Evolutionary conservation across 2,888 invertebrate genomes (phyloP).

Genomic region (Latrodectus elegans): DNA sequence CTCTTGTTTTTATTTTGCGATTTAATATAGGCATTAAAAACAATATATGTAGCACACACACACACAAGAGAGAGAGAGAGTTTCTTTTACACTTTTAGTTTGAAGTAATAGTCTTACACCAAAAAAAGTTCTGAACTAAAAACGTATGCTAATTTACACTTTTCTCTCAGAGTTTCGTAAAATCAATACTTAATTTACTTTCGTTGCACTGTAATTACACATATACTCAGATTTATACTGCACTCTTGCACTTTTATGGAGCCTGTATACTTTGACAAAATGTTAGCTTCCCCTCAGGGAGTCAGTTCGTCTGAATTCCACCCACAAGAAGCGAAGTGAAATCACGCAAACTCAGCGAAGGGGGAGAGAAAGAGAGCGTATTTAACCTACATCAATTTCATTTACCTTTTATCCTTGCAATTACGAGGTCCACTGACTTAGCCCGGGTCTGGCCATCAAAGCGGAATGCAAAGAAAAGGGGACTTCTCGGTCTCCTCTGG

Average conservation of each 20-base stretch:
- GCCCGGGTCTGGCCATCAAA: slow-evolving; percentile 16
- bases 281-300: background rate
- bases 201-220: background rate
- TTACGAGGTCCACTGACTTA: slow-evolving; percentile 48
- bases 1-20: no score
- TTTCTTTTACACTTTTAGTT: no score
- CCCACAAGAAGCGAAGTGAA: slow-evolving; percentile 3
- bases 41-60: no score
- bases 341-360: slow-evolving; percentile 54
- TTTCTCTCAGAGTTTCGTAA: background rate
- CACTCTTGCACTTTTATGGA: background rate
- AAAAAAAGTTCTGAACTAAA: no score
- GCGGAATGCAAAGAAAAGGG: slow-evolving; percentile 30
- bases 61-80: no score
- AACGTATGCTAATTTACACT: background rate
- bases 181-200: background rate
- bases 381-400: slow-evolving; percentile 58
- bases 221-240: background rate
- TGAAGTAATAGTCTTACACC: no score
- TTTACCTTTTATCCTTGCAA: slow-evolving; percentile 51
- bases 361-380: background rate
- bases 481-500: slow-evolving; percentile 1
- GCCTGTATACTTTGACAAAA: background rate
- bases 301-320: background rate
- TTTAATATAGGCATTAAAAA: no score